Base-by-base conservation (phyloP, 1,140 invertebrate species). In the Panagrolaimus sp. region DNA sequence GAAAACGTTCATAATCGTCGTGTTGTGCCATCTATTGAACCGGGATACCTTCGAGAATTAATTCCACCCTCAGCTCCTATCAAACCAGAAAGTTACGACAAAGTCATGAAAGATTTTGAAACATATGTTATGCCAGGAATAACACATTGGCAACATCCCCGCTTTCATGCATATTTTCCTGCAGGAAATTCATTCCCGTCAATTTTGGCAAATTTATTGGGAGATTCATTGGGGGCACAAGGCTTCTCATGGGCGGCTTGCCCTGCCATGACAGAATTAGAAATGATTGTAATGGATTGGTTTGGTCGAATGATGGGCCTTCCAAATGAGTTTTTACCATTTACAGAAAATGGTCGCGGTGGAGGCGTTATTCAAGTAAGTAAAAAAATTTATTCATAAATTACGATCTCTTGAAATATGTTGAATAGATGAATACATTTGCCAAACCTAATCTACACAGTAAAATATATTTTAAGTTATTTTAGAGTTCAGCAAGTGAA, bases 191-290 rank as follows among this genome's bases (percentile, higher is more conserved):
- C 91, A 0, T 98, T 90, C 84, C 94, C 96, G 1, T 96, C 94
- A 0, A 96, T 99, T 68, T 85, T 98, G 17, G 96, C 92, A n/a
- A 94, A 98, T 76, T 96, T 99, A 92, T 84, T 99, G 45, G 90
- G 91, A 14, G 91, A 93, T 83, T 93, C 91, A 14, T 91, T 98
- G 71, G 94, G 93, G 1, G 95, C 93, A 83, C 92, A 98, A 74
- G 96, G 96, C 77, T 99, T 98, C 85, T 97, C 95, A 26, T 98
- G 96, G 96, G 93, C 93, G 3, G 91, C 95, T 7, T 94, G 93
- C 86, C 95, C 96, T 1, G 93, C 94, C 0, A 96, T 92, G 83
- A 97, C 94, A 3, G 96, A 98, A 86, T 85, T 98, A 65, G 96
- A 98, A 86, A 94, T 92, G 0, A 91, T 98, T 71, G 91, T 98